These are phyloP conservation scores for Eupithecia dodoneata DNA, from an alignment of 2,888 invertebrate species.

Conservation along the genomic window DNA sequence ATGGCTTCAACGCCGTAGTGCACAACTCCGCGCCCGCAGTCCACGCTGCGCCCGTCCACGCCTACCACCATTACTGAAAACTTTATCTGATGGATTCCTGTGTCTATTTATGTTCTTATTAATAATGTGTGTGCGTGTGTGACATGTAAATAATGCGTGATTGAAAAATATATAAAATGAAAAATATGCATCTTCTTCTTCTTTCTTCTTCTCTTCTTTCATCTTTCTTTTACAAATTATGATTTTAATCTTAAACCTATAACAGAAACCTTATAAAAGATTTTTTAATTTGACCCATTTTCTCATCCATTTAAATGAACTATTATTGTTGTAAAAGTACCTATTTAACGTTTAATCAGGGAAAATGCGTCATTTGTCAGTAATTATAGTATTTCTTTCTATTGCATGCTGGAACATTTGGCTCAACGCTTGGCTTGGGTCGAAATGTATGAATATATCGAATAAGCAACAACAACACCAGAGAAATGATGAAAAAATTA, in stretches of 20 bases:
- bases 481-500: no score
- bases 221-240: not conserved
- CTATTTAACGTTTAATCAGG: no score
- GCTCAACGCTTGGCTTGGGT: no score
- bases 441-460: no score
- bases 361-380: no score
- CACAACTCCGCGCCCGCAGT: conserved; percentile 45
- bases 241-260: not conserved
- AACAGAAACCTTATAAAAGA: not conserved
- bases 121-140: conserved; percentile 45
- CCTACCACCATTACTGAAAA: conserved; percentile 61
- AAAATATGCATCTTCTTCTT: not conserved
- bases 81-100: conserved; percentile 20
- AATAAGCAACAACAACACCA: no score
- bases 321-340: no score
- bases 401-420: no score
- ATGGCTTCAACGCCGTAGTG: conserved; percentile 53
- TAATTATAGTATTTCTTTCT: no score
- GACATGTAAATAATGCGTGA: conserved; percentile 54
- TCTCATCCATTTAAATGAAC: not conserved
- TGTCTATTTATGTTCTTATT: conserved; percentile 48
- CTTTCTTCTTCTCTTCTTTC: no score
- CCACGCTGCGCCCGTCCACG: conserved; percentile 58
- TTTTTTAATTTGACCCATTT: not conserved
- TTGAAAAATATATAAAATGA: conserved; percentile 24